Evolutionary conservation across 2,888 invertebrate species (phyloP), one percentile per base, ranked within the genome.

Genomic region (Pristionchus entomophagus): DNA sequence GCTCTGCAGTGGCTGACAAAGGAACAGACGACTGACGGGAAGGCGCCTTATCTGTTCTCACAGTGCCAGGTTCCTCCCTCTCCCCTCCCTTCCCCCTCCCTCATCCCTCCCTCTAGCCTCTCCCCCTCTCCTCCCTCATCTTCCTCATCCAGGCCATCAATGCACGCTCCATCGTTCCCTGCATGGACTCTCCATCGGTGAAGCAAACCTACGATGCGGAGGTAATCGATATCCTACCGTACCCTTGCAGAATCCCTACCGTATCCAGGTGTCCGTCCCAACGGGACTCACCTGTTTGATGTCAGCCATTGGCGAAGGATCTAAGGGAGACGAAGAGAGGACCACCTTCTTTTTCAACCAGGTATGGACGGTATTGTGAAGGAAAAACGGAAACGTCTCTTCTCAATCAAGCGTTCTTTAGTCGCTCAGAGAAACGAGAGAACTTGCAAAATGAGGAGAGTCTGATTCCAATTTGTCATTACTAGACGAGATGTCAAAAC

Each of bases 141-240:
- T 56, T 56, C 19, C 22, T 5, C 5, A 5, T 77, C 32, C n/a
- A 90, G 82, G 90, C 92, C 8, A 93, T 93, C 82, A 92, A 92
- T 86, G 45, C 92, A 29, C 88, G 92, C 35, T 92, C 97, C 3
- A 95, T 97, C 89, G 91, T 97, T 3, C 98, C 98, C 0, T 97
- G 97, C 93, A 97, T 97, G 97, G 98, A 95, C 97, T 98, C 95
- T 96, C 97, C 98, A 0, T 95, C 96, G 0, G 96, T 97, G 0
- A 98, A 98, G 94, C 96, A 96, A 90, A 96, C 96, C 0, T 98
- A 97, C 93, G 95, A 95, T 85, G 97, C 97, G 12, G 95, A 93
- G 90, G 94, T 94, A 19, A 77, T 29, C 88, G 26, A 38, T 77
- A n/a, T 0, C n/a, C n/a, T n/a, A 45, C 12, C 10, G 26, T 77